These are phyloP conservation scores for Mystacides longicornis DNA, from an alignment of 2,888 invertebrate genomes.

Conservation along the genomic window DNA sequence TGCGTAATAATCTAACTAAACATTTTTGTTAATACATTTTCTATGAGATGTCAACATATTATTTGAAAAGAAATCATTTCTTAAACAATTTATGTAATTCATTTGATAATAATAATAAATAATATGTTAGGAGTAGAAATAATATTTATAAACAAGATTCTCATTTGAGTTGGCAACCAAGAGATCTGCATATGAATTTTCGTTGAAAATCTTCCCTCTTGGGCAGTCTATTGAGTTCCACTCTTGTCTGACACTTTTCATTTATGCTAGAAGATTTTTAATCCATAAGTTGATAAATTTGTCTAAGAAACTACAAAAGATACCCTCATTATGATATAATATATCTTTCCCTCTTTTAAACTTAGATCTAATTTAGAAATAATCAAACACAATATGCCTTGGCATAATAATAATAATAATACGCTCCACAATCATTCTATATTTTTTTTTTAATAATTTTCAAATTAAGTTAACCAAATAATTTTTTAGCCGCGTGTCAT, in stretches of 20 bases:
- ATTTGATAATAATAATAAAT: not conserved
- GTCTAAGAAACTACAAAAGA: not conserved
- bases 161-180: too few species aligned
- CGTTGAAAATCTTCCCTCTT: not conserved
- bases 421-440: too few species aligned
- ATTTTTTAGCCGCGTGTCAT: too few species aligned
- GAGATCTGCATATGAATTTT: too few species aligned
- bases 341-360: not conserved
- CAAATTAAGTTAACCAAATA: too few species aligned
- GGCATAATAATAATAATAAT: too few species aligned
- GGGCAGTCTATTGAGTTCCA: not conserved
- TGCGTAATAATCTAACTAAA: too few species aligned
- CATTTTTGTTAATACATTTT: too few species aligned
- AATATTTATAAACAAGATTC: not conserved
- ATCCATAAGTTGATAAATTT: not conserved
- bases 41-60: too few species aligned
- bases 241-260: not conserved
- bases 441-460: too few species aligned
- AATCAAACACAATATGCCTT: too few species aligned
- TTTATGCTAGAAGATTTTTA: not conserved
- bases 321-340: not conserved
- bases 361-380: not conserved
- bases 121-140: not conserved
- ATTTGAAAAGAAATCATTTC: too few species aligned
- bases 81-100: not conserved